Percentiles rank a stretch among this genome's conserved stretches.
Evolutionary conservation across 2,797 vertebrate species (phyloP).

Genomic region (Remorina albescens): DNA sequence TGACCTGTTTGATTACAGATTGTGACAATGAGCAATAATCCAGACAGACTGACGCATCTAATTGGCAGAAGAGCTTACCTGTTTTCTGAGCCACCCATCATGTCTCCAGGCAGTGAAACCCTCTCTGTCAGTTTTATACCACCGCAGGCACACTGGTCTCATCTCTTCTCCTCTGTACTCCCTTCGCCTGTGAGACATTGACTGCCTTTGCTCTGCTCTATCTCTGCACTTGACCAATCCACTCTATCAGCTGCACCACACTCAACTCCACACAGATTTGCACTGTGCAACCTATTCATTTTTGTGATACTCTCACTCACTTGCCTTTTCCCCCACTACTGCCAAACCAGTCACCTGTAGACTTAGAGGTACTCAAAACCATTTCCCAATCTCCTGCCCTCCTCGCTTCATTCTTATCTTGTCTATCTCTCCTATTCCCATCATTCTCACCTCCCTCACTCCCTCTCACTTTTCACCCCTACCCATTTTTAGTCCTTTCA

Average conservation of each 20-base stretch:
- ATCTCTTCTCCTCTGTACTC: conserved; percentile 36
- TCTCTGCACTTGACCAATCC: conserved; percentile 78
- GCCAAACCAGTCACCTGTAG: conserved; percentile 72
- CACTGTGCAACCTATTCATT: conserved; percentile 63
- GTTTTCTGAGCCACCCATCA: conserved; percentile 43
- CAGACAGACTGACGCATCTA: conserved; percentile 25
- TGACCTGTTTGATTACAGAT: conserved; percentile 46
- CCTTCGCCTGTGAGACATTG: conserved; percentile 51
- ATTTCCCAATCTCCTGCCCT: conserved; percentile 66
- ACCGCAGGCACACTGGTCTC: conserved; percentile 38
- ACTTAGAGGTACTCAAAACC: conserved; percentile 63
- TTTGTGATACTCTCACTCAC: conserved; percentile 62
- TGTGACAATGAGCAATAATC: conserved; percentile 45
- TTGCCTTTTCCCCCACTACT: conserved; percentile 48
- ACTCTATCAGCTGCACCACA: conserved; percentile 70
- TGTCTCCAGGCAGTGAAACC: conserved; percentile 51
- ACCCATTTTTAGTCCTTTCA: conserved; percentile 71
- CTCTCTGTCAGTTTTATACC: conserved; percentile 56
- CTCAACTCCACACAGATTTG: conserved; percentile 58
- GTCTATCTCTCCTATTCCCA: conserved; percentile 56
- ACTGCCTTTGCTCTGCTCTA: conserved; percentile 62
- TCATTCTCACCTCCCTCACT: conserved; percentile 69
- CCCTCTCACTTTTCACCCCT: conserved; percentile 61
- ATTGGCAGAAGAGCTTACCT: conserved; percentile 66
- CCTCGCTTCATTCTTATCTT: conserved; percentile 62